Percentiles rank a stretch among this genome's conserved stretches.
Evolutionary conservation across 2,113 vertebrate genomes (phyloP).

Genomic region (Phaetusa simplex): DNA sequence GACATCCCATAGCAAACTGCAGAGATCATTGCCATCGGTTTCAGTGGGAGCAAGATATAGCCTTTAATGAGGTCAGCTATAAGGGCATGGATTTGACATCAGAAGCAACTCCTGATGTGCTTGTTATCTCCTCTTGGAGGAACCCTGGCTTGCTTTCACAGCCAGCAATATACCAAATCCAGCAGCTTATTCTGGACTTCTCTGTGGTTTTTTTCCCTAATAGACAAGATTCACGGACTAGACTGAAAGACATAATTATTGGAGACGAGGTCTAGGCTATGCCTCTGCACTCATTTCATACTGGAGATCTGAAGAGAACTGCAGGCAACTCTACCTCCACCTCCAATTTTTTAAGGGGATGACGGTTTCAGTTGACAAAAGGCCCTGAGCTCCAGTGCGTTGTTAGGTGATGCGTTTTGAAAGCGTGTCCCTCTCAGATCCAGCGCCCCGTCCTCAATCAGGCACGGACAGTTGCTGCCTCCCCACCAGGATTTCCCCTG

Average conservation of each 20-base stretch:
- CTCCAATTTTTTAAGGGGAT: background rate
- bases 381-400: background rate
- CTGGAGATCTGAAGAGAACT: background rate
- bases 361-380: background rate
- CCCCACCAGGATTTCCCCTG: background rate
- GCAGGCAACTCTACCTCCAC: background rate
- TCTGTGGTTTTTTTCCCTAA: background rate
- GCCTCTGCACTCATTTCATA: background rate
- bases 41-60: background rate
- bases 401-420: background rate
- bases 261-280: background rate
- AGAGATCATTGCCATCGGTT: background rate
- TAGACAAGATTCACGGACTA: background rate
- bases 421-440: background rate
- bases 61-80: constrained; percentile 30
- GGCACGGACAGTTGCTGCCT: background rate
- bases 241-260: background rate
- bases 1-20: background rate
- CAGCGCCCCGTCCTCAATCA: background rate
- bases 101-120: constrained; percentile 17
- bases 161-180: background rate
- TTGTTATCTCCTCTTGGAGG: constrained; percentile 3
- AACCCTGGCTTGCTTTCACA: constrained; percentile 11
- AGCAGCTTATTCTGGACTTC: background rate
- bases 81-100: background rate